Conservation (phyloP, 2,113 vertebrate species). For the Hypomesus transpacificus region DNA sequence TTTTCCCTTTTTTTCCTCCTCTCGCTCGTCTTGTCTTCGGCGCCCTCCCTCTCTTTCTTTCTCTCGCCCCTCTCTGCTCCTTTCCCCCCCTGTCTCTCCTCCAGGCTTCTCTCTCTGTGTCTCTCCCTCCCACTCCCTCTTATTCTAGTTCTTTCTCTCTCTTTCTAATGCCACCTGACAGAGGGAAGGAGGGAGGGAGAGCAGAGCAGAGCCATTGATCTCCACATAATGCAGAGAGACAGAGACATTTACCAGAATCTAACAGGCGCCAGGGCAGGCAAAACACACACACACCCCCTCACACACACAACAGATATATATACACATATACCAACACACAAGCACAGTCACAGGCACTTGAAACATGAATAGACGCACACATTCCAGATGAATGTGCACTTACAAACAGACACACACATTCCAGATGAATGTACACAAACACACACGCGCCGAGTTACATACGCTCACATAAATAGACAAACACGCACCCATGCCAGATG, state of each 20-base stretch:
- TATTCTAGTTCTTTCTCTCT: background rate
- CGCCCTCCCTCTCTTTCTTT: background rate
- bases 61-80: background rate
- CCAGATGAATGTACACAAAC: conserved; percentile 10
- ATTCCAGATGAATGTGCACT: background rate
- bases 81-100: background rate
- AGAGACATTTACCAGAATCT: conserved; percentile 48
- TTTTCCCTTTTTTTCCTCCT: conserved; percentile 7
- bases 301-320: background rate
- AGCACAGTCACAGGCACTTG: background rate
- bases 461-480: conserved; percentile 9
- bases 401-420: background rate
- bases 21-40: conserved; percentile 15
- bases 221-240: conserved; percentile 46
- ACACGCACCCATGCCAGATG: conserved; percentile 4
- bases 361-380: background rate
- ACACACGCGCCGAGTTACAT: conserved; percentile 4
- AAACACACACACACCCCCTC: background rate
- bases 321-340: background rate
- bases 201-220: conserved; percentile 38
- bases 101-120: conserved; percentile 1
- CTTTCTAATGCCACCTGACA: conserved; percentile 9
- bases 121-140: background rate
- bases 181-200: conserved; percentile 4
- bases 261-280: conserved; percentile 38